Conservation (phyloP, 2,113 vertebrate genomes). For the Falco punctatus region DNA sequence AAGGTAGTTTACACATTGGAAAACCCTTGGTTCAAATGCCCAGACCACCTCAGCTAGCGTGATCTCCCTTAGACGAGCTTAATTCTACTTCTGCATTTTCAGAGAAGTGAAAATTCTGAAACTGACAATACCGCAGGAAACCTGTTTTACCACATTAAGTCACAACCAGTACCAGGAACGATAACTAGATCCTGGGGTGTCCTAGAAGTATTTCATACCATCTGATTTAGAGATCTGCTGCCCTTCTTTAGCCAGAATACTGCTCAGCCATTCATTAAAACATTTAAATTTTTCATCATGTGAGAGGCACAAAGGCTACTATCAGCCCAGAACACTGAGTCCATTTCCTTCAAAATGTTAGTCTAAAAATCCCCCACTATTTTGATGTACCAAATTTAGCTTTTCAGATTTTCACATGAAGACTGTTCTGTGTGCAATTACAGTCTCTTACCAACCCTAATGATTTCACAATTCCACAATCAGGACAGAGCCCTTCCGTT, state of each 20-base stretch:
- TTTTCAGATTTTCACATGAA: background rate
- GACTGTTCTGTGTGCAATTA: background rate
- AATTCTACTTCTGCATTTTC: background rate
- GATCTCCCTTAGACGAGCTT: background rate
- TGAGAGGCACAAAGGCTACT: background rate
- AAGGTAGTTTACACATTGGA: fast-evolving
- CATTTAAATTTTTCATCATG: background rate
- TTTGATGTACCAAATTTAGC: background rate
- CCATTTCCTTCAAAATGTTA: background rate
- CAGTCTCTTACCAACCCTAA: background rate
- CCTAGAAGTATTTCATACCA: background rate
- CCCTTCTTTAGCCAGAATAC: background rate
- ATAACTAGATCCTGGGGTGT: no score
- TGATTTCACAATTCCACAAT: background rate
- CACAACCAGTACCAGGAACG: background rate
- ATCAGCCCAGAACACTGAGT: background rate
- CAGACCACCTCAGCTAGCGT: background rate
- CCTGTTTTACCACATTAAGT: background rate
- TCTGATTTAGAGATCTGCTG: background rate
- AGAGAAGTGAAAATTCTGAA: background rate
- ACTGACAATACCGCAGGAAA: background rate
- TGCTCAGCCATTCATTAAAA: background rate
- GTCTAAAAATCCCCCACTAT: background rate
- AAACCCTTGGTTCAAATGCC: background rate
- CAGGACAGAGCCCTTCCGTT: background rate